Percentiles rank a stretch among this genome's conserved stretches.
These are phyloP conservation scores for Poliocrania exsul DNA, from an alignment of 2,797 vertebrate genomes.

Conservation along the genomic window DNA sequence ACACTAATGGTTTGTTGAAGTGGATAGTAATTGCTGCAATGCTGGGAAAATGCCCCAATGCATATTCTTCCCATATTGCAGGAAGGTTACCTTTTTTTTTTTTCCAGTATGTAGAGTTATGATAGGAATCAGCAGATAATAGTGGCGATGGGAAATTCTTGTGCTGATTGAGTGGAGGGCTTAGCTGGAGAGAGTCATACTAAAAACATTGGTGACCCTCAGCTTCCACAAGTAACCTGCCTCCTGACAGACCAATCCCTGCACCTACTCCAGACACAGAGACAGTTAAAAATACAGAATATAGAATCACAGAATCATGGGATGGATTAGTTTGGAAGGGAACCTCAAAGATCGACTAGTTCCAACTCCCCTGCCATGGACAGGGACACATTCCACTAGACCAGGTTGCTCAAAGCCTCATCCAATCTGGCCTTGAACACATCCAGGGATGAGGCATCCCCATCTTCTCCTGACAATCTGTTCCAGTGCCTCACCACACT, in stretches of 20 bases:
- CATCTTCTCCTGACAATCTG: not conserved
- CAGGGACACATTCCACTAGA: too few species aligned
- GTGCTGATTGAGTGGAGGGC: constrained; percentile 79
- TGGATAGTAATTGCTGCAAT: not conserved
- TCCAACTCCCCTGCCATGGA: not conserved
- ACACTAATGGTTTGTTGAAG: not conserved
- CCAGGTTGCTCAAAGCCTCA: not conserved
- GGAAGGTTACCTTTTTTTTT: not conserved
- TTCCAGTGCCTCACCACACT: not conserved
- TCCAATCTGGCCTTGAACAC: not conserved
- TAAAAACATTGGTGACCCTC: constrained; percentile 82
- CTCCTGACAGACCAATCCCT: not conserved
- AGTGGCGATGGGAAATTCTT: constrained; percentile 80
- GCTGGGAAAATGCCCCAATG: not conserved
- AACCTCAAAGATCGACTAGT: not conserved
- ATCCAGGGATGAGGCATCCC: not conserved
- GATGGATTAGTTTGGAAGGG: too few species aligned
- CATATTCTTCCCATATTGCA: not conserved
- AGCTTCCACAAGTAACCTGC: constrained; percentile 57
- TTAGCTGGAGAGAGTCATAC: constrained; percentile 82
- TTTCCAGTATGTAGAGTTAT: not conserved
- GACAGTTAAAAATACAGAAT: not conserved
- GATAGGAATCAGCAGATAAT: not conserved
- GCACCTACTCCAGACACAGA: not conserved
- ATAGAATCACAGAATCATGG: not conserved